Percentiles rank a stretch among this genome's conserved stretches.
Evolutionary conservation across 2,888 invertebrate genomes (phyloP).

Genomic region (Pterostichus niger): DNA sequence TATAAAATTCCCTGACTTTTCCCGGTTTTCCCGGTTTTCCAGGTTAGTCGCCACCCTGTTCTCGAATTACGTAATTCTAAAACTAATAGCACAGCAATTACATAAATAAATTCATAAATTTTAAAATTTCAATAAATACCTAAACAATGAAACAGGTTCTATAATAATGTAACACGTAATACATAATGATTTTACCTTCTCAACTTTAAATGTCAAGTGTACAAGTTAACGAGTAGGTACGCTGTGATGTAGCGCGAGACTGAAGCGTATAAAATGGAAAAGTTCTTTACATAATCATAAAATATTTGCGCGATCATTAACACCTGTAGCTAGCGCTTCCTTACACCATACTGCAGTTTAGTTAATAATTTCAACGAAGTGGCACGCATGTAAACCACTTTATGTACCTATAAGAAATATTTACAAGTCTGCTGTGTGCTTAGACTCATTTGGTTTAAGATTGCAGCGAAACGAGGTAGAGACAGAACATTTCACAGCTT

Average conservation of each 20-base stretch:
- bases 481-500: too few relatives aligned
- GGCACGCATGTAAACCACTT: conserved; percentile 5
- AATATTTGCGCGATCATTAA: conserved; percentile 51
- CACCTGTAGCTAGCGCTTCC: conserved; percentile 30
- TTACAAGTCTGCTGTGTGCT: neutral
- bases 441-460: too few relatives aligned
- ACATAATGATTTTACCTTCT: conserved; percentile 23
- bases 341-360: neutral
- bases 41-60: too few relatives aligned
- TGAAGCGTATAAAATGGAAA: conserved; percentile 24
- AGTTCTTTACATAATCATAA: conserved; percentile 41
- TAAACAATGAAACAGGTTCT: conserved; percentile 38
- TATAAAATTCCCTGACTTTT: too few relatives aligned
- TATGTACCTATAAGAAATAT: neutral
- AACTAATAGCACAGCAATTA: neutral
- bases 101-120: neutral
- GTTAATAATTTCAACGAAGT: conserved; percentile 15
- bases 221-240: neutral
- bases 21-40: too few relatives aligned
- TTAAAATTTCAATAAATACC: conserved; percentile 1
- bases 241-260: neutral
- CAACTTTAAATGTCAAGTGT: conserved; percentile 33
- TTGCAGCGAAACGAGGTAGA: too few relatives aligned
- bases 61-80: too few relatives aligned
- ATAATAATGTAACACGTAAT: conserved; percentile 22